A percentile compares a stretch with the other conserved stretches of the same genome.
Conservation (phyloP, 2,888 invertebrate species). For the Hedychridium roseum region DNA sequence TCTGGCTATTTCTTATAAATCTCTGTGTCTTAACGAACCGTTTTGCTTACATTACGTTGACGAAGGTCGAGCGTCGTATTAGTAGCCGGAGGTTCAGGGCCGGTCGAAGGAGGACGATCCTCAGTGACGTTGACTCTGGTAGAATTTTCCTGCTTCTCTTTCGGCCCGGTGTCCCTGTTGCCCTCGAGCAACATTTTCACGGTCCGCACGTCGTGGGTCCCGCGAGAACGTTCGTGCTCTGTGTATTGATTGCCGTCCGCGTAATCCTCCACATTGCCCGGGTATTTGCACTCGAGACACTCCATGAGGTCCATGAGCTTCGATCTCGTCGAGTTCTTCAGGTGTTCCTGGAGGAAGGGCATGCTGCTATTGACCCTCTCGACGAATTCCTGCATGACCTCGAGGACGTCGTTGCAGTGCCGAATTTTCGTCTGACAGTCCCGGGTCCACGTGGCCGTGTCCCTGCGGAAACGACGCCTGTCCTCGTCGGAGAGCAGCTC, state of each 20-base stretch:
- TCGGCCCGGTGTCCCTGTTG: background rate
- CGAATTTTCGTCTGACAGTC: conserved; percentile 9
- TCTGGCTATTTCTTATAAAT: too few species aligned
- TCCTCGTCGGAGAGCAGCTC: background rate
- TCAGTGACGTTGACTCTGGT: too few species aligned
- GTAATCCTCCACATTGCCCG: conserved; percentile 1
- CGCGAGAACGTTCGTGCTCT: background rate
- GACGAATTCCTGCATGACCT: conserved; percentile 11
- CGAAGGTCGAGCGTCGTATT: too few species aligned
- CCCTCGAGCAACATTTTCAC: conserved; percentile 13
- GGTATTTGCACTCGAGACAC: conserved; percentile 37
- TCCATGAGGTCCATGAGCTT: conserved; percentile 14
- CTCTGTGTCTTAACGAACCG: too few species aligned
- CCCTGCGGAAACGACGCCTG: conserved; percentile 5
- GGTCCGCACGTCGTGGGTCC: background rate
- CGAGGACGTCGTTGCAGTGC: conserved; percentile 14
- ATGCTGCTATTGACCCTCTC: background rate
- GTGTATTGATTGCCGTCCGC: background rate
- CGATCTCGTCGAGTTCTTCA: background rate
- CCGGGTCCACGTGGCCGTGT: background rate
- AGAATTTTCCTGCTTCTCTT: background rate
- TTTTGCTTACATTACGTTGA: too few species aligned
- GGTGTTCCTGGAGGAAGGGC: too few species aligned
- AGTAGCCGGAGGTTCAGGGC: too few species aligned
- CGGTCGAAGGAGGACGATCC: too few species aligned